phyloP scores from a whole-genome alignment of 2,113 vertebrate genomes.

The Sebastes fasciatus region DNA sequence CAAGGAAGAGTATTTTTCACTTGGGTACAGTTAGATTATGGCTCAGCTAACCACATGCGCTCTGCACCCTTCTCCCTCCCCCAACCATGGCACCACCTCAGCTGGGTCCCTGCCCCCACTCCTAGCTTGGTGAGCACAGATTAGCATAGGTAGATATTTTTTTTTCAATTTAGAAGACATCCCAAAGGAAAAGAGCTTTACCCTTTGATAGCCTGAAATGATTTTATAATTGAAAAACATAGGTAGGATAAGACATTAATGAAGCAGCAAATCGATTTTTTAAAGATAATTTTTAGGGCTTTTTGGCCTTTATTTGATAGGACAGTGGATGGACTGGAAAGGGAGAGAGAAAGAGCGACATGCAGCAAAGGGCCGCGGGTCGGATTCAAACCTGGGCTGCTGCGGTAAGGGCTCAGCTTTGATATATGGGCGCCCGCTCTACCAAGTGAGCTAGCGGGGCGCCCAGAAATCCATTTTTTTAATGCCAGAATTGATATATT shows the following conservation, averaged over 20 bases:
- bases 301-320: no score
- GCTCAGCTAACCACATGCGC: conserved; percentile 70
- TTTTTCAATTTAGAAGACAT: conserved; percentile 17
- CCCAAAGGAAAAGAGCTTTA: conserved; percentile 10
- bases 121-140: conserved; percentile 55
- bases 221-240: not conserved
- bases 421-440: no score
- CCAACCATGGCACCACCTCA: conserved; percentile 75
- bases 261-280: no score
- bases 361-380: no score
- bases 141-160: conserved; percentile 60
- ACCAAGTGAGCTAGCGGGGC: no score
- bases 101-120: conserved; percentile 75
- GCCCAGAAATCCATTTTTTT: no score
- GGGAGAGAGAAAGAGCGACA: no score
- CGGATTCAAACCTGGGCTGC: no score
- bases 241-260: not conserved
- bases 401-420: no score
- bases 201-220: not conserved
- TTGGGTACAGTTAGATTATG: conserved; percentile 81
- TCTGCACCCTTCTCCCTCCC: conserved; percentile 67
- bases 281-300: no score
- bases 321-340: no score
- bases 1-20: conserved; percentile 78
- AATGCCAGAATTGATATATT: no score